Base-by-base conservation (phyloP, 37 sponge, comb jelly and placozoan genomes). In the Chondrosia reniformis region DNA sequence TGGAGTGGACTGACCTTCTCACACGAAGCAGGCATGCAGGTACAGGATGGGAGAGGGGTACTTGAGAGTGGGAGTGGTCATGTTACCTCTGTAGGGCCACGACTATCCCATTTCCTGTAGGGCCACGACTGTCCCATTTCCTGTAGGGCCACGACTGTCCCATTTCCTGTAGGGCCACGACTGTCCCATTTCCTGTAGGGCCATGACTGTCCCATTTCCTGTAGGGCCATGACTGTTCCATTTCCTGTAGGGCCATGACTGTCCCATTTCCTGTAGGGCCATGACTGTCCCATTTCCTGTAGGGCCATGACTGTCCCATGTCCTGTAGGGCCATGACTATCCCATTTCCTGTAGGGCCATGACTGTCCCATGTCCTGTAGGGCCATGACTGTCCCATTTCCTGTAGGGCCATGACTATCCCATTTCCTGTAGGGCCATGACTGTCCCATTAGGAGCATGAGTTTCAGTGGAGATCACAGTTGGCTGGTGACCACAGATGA, bases 1-100 rank as follows among this genome's bases (percentile, higher is more conserved):
- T 98, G 99, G 99, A 98, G 95, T 75, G 95, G 91, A 32, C 75
- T 98, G 34, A 93, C 86, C 49, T 92, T 98, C 83, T 89, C 85
- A 75, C 95, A 92, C 79, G 99, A 98, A 69, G 85, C 95, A 10
- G 86, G 93, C 6, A 61, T 98, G 38, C 93, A 95, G 84, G 97
- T 97, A 34, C 36, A 7, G 39, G 42, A 43, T 24, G 2, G 61
- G n/a, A 30, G n/a, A 30, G n/a, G 61, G n/a, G 61, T 49, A 15
- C 15, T 10, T 49, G 52, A 19, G 52, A 19, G 52, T 49, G 52
- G 10, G 52, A 30, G 61, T 59, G n/a, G 10, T 10, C 15, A 49
- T 10, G 15, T 49, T 19, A 49, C 15, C 52, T 21, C 24, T 58
- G 0, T 77, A 92, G 91, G 92, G 89, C 30, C 98, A 94, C 52